Evolutionary conservation across 2,888 invertebrate species (phyloP).

Genomic region (Lymantria monacha): DNA sequence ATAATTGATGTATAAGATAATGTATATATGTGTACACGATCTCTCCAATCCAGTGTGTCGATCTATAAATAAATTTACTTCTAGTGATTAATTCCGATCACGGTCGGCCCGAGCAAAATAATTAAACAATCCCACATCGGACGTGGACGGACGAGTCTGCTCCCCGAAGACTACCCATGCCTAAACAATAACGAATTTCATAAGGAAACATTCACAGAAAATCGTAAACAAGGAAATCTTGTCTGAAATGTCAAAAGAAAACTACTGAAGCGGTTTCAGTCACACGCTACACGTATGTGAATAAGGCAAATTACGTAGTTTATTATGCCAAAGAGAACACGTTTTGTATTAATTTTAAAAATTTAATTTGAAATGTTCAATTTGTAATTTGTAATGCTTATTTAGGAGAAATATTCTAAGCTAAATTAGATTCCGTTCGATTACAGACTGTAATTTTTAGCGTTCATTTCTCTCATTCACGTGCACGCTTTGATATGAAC

Average conservation of each 20-base stretch:
- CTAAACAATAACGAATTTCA: slow-evolving; percentile 59
- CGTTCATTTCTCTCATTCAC: too few species aligned
- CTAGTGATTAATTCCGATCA: slow-evolving; percentile 71
- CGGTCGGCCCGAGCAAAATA: slow-evolving; percentile 67
- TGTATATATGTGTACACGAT: slow-evolving; percentile 25
- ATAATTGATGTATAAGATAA: slow-evolving; percentile 1
- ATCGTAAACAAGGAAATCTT: slow-evolving; percentile 43
- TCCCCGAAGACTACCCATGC: slow-evolving; percentile 52
- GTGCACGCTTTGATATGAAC: too few species aligned
- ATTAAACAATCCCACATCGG: slow-evolving; percentile 73
- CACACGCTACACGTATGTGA: slow-evolving; percentile 21
- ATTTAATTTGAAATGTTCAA: too few species aligned
- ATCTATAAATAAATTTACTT: slow-evolving; percentile 55
- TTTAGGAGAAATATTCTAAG: too few species aligned
- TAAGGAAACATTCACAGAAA: slow-evolving; percentile 47
- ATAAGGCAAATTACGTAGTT: slow-evolving; percentile 31
- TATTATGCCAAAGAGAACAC: slow-evolving; percentile 2
- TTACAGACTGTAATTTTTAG: too few species aligned
- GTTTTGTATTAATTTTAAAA: background rate
- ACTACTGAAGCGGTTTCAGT: slow-evolving; percentile 30
- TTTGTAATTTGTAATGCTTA: too few species aligned
- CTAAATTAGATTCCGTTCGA: too few species aligned
- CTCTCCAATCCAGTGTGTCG: slow-evolving; percentile 22
- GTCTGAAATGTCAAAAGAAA: slow-evolving; percentile 41
- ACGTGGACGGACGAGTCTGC: slow-evolving; percentile 45